These are phyloP conservation scores for Penaeus chinensis DNA, from an alignment of 1,140 invertebrate species.

Conservation along the genomic window DNA sequence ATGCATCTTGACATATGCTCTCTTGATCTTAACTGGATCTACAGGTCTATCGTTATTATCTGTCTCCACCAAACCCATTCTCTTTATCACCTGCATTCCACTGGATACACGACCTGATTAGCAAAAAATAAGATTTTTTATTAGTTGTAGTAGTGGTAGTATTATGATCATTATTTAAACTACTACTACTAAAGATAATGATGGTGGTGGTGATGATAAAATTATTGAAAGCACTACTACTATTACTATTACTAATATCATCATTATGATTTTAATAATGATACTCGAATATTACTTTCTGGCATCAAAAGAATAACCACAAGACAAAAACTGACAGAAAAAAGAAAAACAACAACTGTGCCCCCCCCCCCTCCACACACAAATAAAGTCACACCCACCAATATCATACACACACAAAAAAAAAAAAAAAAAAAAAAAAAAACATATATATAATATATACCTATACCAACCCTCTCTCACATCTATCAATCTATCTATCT, in stretches of 20 bases:
- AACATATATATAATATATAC: not conserved
- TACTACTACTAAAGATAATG: not conserved
- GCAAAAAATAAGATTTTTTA: slow-evolving; percentile 30
- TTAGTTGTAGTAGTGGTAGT: not conserved
- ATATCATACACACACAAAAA: too few species aligned
- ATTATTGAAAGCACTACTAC: too few species aligned
- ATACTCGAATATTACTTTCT: too few species aligned
- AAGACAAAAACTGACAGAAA: too few species aligned
- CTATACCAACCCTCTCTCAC: not conserved
- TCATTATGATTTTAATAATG: too few species aligned
- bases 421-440: not conserved
- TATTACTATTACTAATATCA: too few species aligned
- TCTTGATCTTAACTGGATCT: slow-evolving; percentile 89
- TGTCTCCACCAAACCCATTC: slow-evolving; percentile 92
- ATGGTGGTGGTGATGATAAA: too few species aligned
- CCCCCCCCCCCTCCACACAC: too few species aligned
- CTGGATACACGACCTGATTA: slow-evolving; percentile 77
- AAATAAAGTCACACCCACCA: too few species aligned
- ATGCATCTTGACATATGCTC: slow-evolving; percentile 68
- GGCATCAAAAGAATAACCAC: too few species aligned
- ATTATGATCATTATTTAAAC: not conserved
- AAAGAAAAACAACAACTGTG: too few species aligned
- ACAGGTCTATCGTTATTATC: slow-evolving; percentile 90
- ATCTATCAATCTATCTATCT: too few species aligned
- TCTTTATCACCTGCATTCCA: slow-evolving; percentile 91